Percentiles rank a stretch among this genome's conserved stretches.
Evolutionary conservation across 2,888 invertebrate species (phyloP).

Genomic region (Chrysodeixis includens): DNA sequence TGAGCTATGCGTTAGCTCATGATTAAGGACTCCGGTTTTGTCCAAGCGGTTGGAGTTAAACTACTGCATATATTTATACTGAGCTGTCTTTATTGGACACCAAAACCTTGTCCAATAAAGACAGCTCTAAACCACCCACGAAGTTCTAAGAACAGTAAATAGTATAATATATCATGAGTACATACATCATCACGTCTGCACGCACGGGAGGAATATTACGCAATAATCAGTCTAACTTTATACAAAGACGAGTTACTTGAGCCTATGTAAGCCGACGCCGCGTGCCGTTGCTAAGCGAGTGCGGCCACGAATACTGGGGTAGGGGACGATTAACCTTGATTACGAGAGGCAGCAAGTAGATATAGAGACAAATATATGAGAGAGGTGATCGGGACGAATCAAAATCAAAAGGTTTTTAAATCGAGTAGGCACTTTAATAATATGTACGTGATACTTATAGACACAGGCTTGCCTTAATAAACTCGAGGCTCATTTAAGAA

Average conservation of each 20-base stretch:
- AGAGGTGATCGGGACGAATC: no score
- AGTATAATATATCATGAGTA: not conserved
- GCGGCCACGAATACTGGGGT: slow-evolving; percentile 39
- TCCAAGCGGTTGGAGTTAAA: no score
- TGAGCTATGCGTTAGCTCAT: no score
- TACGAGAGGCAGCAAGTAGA: not conserved
- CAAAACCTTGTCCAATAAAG: no score
- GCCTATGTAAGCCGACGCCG: slow-evolving; percentile 65
- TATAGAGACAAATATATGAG: not conserved
- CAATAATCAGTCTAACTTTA: slow-evolving; percentile 35
- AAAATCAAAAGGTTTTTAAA: no score
- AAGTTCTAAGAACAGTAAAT: not conserved
- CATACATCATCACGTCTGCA: not conserved
- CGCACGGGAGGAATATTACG: slow-evolving; percentile 32
- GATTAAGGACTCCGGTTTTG: no score
- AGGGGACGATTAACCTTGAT: not conserved
- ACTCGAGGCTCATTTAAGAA: no score
- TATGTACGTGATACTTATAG: no score
- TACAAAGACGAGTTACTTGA: slow-evolving; percentile 49
- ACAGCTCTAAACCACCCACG: not conserved
- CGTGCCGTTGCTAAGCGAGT: slow-evolving; percentile 66
- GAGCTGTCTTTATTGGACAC: no score
- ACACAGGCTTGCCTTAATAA: no score
- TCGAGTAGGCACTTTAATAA: no score
- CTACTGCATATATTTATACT: no score